Evolutionary conservation across 2,888 invertebrate genomes (phyloP), one percentile per base, ranked within the genome.

Genomic region (Phlogophora meticulosa): DNA sequence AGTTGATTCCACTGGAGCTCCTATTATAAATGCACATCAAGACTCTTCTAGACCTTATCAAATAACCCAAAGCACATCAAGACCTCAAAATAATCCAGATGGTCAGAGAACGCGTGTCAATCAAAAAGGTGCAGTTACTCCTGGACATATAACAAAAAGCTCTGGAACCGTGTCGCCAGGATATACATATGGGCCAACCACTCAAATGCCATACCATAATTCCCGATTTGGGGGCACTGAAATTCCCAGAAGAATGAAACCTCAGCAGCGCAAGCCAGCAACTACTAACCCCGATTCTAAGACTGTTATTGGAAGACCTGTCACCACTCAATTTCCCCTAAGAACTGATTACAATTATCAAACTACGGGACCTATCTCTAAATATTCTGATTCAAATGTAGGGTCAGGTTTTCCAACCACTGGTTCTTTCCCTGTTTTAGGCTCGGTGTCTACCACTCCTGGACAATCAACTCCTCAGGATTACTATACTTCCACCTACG

Each of bases 121-220:
- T n/a, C 63, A 72, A 67, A 70, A 71, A 53, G 68, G 3, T 15
- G 20, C 28, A 10, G 9, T 22, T 61, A 24, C 9, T 24, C 68
- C 66, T 0, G 56, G n/a, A n/a, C 28, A 24, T 0, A 49, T 2
- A 11, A 43, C 3, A 0, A 49, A 42, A 32, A 10, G 49, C 28
- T 66, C 76, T 13, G 57, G 32, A 1, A 48, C 56, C 4, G 0
- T 22, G 0, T 66, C 58, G 11, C 59, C 64, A 49, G 64, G 36
- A n/a, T 68, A 65, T 58, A 28, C 11, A 0, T 57, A 58, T 22
- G 55, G 52, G 0, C 69, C 81, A 13, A 84, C 85, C 17, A 86
- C 86, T 36, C 79, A 81, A 7, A 70, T 78, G 48, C 74, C 85
- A 57, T 61, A 76, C 32, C 69, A 73, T 49, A 45, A 15, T 45